Evolutionary conservation across 1,140 invertebrate species (phyloP).

Genomic region (Euwallacea similis): DNA sequence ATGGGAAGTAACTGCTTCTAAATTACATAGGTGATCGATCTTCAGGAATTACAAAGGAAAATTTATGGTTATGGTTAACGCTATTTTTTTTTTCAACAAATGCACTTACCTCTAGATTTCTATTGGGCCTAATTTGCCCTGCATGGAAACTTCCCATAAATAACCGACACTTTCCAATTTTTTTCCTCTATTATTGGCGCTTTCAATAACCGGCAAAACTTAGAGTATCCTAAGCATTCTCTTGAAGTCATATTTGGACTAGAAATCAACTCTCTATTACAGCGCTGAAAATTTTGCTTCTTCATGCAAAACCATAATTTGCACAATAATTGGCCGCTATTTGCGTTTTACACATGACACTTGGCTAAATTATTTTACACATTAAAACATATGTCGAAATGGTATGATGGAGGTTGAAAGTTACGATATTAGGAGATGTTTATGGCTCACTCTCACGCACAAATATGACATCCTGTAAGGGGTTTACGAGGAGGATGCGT

Average conservation of each 20-base stretch:
- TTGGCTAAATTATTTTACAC: background rate
- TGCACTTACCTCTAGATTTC: too few relatives aligned
- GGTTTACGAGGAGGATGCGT: background rate
- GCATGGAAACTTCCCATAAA: too few relatives aligned
- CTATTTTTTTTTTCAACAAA: too few relatives aligned
- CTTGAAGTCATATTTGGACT: background rate
- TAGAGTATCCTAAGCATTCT: too few relatives aligned
- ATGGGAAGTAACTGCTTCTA: too few relatives aligned
- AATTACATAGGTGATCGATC: too few relatives aligned
- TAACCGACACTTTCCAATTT: too few relatives aligned
- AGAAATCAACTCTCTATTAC: background rate
- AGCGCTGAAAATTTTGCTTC: background rate
- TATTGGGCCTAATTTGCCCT: too few relatives aligned
- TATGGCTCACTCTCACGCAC: background rate
- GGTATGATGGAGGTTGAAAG: background rate
- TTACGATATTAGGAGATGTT: background rate
- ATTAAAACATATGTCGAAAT: background rate
- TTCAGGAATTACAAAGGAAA: too few relatives aligned
- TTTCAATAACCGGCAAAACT: too few relatives aligned
- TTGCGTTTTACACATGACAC: constrained; percentile 3
- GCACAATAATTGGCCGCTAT: background rate
- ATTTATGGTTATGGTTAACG: too few relatives aligned
- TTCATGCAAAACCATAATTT: constrained; percentile 4
- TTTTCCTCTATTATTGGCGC: too few relatives aligned
- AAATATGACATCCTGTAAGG: constrained; percentile 1